These are phyloP conservation scores for Ophraella communa DNA, from an alignment of 2,888 invertebrate genomes.

Conservation along the genomic window DNA sequence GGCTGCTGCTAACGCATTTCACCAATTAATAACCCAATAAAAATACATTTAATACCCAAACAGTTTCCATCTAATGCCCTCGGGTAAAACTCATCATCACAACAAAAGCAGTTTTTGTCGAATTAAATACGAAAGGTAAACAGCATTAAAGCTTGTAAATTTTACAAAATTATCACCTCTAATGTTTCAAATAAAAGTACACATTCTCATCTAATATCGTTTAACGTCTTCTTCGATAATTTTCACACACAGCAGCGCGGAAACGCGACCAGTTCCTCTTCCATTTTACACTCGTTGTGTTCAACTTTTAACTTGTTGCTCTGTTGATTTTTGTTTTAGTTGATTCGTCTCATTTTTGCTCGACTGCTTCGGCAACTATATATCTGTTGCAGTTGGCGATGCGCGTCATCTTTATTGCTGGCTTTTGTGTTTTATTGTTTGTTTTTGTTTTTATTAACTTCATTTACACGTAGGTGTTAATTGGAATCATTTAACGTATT, in stretches of 20 bases:
- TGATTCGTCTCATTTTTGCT: not conserved
- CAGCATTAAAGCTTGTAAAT: not conserved
- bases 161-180: not conserved
- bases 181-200: slow-evolving; percentile 28
- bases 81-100: too few relatives aligned
- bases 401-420: slow-evolving; percentile 39
- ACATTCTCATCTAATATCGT: slow-evolving; percentile 38
- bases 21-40: too few relatives aligned
- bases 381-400: slow-evolving; percentile 41
- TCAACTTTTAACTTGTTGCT: not conserved
- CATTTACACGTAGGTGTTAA: not conserved
- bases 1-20: too few relatives aligned
- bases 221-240: slow-evolving; percentile 37
- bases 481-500: not conserved
- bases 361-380: not conserved
- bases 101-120: too few relatives aligned
- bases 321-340: not conserved
- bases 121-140: not conserved
- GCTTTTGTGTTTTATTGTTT: slow-evolving; percentile 1
- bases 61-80: too few relatives aligned
- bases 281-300: not conserved
- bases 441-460: not conserved
- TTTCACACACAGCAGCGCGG: slow-evolving; percentile 48
- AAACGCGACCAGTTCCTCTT: slow-evolving; percentile 35
- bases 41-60: too few relatives aligned